These are phyloP conservation scores for Strigops habroptila DNA, from an alignment of 2,113 vertebrate genomes.

Conservation along the genomic window DNA sequence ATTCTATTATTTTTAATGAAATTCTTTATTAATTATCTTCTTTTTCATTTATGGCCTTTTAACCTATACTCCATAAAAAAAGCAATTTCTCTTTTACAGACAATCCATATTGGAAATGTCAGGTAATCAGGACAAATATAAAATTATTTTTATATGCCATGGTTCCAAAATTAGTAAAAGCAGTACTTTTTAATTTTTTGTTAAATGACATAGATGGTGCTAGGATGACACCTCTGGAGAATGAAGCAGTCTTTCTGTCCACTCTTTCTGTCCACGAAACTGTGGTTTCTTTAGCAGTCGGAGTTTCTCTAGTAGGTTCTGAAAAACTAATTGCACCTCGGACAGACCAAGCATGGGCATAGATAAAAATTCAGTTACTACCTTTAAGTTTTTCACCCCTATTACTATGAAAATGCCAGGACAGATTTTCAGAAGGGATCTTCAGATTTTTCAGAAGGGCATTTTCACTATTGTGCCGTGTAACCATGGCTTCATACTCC, in stretches of 20 bases:
- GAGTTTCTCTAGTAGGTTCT: background rate
- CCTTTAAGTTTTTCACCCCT: background rate
- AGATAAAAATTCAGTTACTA: background rate
- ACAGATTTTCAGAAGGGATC: background rate
- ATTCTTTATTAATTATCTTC: background rate
- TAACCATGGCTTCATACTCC: background rate
- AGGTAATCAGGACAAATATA: background rate
- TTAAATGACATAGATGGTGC: background rate
- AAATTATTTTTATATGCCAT: background rate
- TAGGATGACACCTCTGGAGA: background rate
- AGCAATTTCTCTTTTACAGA: background rate
- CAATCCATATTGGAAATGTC: background rate
- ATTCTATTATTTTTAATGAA: background rate
- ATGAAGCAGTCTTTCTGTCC: background rate
- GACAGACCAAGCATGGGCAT: background rate
- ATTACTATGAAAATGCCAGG: background rate
- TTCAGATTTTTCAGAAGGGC: background rate
- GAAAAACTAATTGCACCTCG: background rate
- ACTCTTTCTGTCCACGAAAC: background rate
- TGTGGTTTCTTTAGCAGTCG: background rate
- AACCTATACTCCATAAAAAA: conserved; percentile 3
- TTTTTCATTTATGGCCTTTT: background rate
- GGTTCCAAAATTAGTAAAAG: background rate
- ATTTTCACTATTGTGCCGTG: background rate
- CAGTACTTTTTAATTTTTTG: background rate